A percentile compares a stretch with the other conserved stretches of the same genome.
Conservation (phyloP, 2,113 vertebrate genomes). For the Nicator chloris region DNA sequence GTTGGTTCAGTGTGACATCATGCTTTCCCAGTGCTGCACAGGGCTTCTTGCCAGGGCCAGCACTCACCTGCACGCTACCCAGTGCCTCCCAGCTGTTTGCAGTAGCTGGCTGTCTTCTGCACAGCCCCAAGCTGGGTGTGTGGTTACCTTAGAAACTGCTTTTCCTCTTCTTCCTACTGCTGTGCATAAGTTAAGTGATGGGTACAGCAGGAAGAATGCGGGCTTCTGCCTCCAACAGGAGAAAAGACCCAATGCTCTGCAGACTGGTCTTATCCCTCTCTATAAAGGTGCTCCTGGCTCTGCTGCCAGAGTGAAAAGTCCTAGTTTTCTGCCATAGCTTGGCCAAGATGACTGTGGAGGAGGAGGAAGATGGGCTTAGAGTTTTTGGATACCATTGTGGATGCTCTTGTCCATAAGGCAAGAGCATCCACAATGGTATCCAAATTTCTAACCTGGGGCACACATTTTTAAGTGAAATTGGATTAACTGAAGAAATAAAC, state of each 20-base stretch:
- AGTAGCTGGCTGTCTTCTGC: not conserved
- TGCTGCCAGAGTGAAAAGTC: not conserved
- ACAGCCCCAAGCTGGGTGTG: not conserved
- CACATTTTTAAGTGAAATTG: not conserved
- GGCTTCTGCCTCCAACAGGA: not conserved
- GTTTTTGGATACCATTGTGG: not conserved
- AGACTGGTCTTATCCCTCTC: not conserved
- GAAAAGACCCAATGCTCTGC: not conserved
- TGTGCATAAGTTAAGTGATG: not conserved
- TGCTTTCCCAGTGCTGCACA: accelerated
- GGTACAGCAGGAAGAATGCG: not conserved
- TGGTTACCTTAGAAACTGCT: constrained; percentile 46
- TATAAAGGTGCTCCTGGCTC: not conserved
- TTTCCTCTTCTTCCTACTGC: not conserved
- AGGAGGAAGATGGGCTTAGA: not conserved
- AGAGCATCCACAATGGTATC: no score
- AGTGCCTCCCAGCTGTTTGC: not conserved
- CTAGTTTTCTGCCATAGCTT: not conserved
- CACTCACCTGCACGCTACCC: not conserved
- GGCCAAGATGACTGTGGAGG: not conserved
- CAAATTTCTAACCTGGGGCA: not conserved
- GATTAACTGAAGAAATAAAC: not conserved
- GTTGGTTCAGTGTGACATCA: not conserved
- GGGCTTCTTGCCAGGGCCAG: not conserved
- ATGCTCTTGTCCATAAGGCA: not conserved